Percentiles rank a stretch among this genome's conserved stretches.
phyloP scores from a whole-genome alignment of 2,797 vertebrate species.

The Sphenodon punctatus region DNA sequence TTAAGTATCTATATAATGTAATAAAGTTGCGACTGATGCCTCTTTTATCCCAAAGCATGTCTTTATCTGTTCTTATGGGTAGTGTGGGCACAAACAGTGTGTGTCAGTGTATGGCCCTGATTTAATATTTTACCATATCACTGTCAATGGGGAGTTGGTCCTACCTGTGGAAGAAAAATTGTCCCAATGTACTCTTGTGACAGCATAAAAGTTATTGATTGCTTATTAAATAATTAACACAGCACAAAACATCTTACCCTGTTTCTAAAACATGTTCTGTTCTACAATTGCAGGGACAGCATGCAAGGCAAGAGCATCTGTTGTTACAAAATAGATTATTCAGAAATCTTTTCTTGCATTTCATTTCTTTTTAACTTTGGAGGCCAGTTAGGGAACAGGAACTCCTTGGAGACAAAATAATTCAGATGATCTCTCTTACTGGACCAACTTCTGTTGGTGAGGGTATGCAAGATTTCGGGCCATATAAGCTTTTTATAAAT shows the following conservation, averaged over 20 bases:
- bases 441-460: slow-evolving; percentile 44
- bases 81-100: background rate
- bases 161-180: background rate
- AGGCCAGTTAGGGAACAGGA: slow-evolving; percentile 21
- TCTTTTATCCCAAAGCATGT: no score
- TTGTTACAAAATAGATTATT: background rate
- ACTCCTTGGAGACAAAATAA: slow-evolving; percentile 41
- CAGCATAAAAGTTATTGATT: background rate
- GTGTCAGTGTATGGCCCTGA: background rate
- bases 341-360: background rate
- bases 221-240: slow-evolving; percentile 16
- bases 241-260: background rate
- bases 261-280: background rate
- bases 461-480: no score
- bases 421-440: slow-evolving; percentile 52
- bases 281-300: background rate
- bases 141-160: background rate
- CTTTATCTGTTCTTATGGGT: no score
- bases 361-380: slow-evolving; percentile 30
- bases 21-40: no score
- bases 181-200: background rate
- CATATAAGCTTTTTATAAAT: no score
- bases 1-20: no score
- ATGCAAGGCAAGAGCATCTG: background rate
- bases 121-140: background rate